Evolutionary conservation across 1,140 invertebrate genomes (phyloP).

Genomic region (Calephelis nemesis): DNA sequence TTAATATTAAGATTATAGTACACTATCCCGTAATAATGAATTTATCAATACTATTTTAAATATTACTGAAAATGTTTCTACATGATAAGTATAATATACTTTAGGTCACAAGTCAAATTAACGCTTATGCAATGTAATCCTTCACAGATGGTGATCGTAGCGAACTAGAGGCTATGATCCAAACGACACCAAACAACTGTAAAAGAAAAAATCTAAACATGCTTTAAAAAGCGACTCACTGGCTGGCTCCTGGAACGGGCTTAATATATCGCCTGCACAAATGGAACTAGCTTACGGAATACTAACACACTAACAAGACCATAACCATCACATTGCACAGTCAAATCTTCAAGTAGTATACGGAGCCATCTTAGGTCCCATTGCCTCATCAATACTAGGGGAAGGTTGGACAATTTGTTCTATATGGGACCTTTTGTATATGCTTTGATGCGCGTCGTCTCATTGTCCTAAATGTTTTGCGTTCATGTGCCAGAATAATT

Average conservation of each 20-base stretch:
- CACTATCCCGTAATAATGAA: too few relatives aligned
- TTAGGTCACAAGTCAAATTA: constrained; percentile 56
- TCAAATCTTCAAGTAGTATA: constrained; percentile 63
- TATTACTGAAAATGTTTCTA: constrained; percentile 20
- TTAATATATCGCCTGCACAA: constrained; percentile 71
- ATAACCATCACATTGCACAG: constrained; percentile 61
- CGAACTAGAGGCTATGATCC: constrained; percentile 80
- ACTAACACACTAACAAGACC: constrained; percentile 56
- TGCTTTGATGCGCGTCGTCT: constrained; percentile 50
- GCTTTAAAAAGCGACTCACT: constrained; percentile 76
- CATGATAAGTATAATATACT: constrained; percentile 37
- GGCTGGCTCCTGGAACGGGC: constrained; percentile 67
- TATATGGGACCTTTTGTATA: constrained; percentile 47
- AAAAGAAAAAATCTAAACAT: constrained; percentile 80
- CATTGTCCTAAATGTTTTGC: constrained; percentile 20
- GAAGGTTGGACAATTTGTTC: constrained; percentile 66
- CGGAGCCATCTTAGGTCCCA: constrained; percentile 63
- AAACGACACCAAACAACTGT: constrained; percentile 80
- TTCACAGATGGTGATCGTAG: constrained; percentile 80
- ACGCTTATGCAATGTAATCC: constrained; percentile 76
- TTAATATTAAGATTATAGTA: too few relatives aligned
- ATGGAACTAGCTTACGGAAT: constrained; percentile 70
- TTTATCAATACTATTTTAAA: not conserved
- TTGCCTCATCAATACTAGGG: constrained; percentile 49
- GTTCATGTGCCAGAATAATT: not conserved